A percentile compares a stretch with the other conserved stretches of the same genome.
Conservation (phyloP, 2,797 vertebrate genomes). For the Acropternis orthonyx region DNA sequence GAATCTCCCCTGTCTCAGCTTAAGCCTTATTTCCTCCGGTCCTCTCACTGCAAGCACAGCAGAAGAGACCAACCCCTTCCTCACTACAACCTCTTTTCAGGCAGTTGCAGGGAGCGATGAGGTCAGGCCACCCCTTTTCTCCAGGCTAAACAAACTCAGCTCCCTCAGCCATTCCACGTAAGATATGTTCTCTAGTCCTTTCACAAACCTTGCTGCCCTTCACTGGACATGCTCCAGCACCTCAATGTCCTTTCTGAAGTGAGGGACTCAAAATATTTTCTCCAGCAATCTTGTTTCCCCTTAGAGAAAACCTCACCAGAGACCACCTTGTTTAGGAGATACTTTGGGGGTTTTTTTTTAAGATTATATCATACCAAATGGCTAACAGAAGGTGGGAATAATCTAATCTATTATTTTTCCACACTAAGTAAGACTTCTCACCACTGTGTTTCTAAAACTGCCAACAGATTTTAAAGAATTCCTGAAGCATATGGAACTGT, state of each 20-base stretch:
- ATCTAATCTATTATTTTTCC: neutral
- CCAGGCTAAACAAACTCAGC: no score
- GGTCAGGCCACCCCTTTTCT: neutral
- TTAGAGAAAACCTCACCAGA: neutral
- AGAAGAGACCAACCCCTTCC: neutral
- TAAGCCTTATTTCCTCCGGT: neutral
- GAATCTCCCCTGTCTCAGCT: neutral
- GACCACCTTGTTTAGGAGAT: neutral
- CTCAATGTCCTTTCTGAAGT: neutral
- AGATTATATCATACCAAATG: neutral
- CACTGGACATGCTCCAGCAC: neutral
- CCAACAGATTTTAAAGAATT: neutral
- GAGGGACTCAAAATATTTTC: neutral
- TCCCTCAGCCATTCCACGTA: neutral
- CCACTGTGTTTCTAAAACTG: neutral
- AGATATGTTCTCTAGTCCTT: neutral
- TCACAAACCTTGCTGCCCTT: rapidly evolving
- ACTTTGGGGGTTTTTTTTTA: neutral
- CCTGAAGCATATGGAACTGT: neutral
- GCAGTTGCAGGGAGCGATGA: neutral
- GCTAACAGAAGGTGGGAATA: neutral
- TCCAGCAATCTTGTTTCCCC: neutral
- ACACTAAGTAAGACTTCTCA: neutral
- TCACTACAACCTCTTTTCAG: neutral
- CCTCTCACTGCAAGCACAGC: neutral